Evolutionary conservation across 2,797 vertebrate species (phyloP), one percentile per base, ranked within the genome.

Genomic region (Clarias pachynema): DNA sequence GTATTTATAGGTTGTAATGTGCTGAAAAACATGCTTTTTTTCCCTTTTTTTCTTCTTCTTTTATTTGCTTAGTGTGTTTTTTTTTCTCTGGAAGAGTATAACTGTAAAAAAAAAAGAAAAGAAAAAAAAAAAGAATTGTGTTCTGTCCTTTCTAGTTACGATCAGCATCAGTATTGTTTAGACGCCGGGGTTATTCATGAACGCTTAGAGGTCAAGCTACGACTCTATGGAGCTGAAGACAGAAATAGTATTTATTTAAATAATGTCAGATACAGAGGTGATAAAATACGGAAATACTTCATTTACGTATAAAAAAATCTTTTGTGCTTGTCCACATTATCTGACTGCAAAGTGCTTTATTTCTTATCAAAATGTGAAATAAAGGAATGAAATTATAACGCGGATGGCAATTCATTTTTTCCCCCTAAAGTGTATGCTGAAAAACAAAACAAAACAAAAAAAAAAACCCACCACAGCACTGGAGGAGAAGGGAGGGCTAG

Each of bases 201-300:
- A 18, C 15, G 34, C 62, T 69, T 44, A 31, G 72, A 77, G 56
- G 70, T 68, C 53, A 5, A 68, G 18, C 26, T 82, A 78, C 63
- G 4, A 60, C 57, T 14, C 26, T 37, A 34, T 70, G 75, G 63
- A 49, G 74, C 85, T 49, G 81, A 79, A 83, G 60, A 83, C 85
- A 83, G 62, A 85, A 82, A 86, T 86, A 86, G 40, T 86, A 86
- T 86, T 86, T 86, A 86, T 86, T 83, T 79, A 86, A 83, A 79
- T 79, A 75, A 83, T 56, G 69, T 62, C 81, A 83, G 49, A 82
- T 62, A 34, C 79, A 77, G 85, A 86, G 72, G 70, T 86, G 59
- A 79, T 86, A 82, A 60, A 86, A 78, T 78, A 83, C 37, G 66
- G 37, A 86, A 82, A 83, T 79, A 83, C 66, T 83, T 79, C 81